Base-by-base conservation (phyloP, 2,113 vertebrate genomes). In the Lethenteron camtschaticum region DNA sequence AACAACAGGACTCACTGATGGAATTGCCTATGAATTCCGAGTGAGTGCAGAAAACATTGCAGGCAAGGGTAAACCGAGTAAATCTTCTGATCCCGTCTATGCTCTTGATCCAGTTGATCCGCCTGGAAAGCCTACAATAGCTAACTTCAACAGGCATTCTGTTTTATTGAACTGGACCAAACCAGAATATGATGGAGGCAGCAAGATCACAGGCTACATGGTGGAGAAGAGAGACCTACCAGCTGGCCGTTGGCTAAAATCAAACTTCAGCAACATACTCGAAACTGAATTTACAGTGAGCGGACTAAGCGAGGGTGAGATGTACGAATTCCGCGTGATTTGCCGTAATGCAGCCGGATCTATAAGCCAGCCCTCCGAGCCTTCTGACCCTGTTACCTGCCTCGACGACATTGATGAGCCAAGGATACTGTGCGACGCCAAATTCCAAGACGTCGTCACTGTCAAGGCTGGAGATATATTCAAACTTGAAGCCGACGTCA, bases 161-260 rank as follows among this genome's bases (percentile, higher is more conserved):
- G 85, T 99, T 73, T 83, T 88, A 68, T 80, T 99, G 76, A 84
- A 86, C 75, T 99, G 94, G 94, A 81, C 83, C 73, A 99, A 94
- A 75, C 94, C 94, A 73, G 86, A 96, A 75, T 99, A 96, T 73
- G 90, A 91, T 71, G 94, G 94, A 75, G 94, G 94, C 56, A 96
- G 95, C 78, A 99, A 96, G 79, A 94, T 99, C 75, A 96, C 90
- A 71, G 90, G 92, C 72, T 99, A 96, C 59, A 84, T 82, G 2
- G 85, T 99, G 74, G 94, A 99, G 78, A 99, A 91, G 79, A 86
- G 79, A 82, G 90, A 99, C 74, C 79, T 90, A 74, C 92, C 92
- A 71, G 76, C 84, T 73, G 88, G 92, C 57, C 86, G 92, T 58
- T 99, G 94, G 94, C 84, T 85, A 12, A 90, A 87, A 76, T 91